These are phyloP conservation scores for Magallana ariakensis DNA, from an alignment of 1,140 invertebrate genomes.

Conservation along the genomic window DNA sequence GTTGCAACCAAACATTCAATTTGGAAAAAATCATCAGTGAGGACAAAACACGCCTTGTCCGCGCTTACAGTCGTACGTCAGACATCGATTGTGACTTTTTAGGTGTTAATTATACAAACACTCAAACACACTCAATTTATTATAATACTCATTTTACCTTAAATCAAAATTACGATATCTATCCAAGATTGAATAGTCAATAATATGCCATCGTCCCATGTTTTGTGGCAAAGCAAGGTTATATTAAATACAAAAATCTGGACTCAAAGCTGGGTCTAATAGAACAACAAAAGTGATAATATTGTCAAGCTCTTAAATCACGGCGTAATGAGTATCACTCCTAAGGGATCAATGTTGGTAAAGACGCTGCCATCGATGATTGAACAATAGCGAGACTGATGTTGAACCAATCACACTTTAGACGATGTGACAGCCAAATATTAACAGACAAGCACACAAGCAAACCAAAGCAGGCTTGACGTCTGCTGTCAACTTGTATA, in stretches of 20 bases:
- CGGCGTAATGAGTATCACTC: constrained; percentile 17
- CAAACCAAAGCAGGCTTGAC: not conserved
- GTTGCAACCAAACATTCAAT: constrained; percentile 3
- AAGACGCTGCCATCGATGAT: constrained; percentile 35
- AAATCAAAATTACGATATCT: constrained; percentile 37
- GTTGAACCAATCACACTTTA: constrained; percentile 23
- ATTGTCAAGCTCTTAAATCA: constrained; percentile 43
- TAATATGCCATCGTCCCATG: constrained; percentile 3
- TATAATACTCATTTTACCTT: constrained; percentile 29
- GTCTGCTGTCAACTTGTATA: constrained; percentile 34
- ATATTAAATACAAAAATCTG: not conserved
- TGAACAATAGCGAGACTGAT: constrained; percentile 23
- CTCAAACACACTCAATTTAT: constrained; percentile 19
- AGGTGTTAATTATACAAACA: constrained; percentile 31
- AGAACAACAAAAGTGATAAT: constrained; percentile 44
- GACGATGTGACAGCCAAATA: not conserved
- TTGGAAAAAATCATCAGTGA: not conserved
- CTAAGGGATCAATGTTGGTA: constrained; percentile 30
- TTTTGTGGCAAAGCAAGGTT: not conserved
- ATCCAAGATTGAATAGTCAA: constrained; percentile 27
- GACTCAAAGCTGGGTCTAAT: constrained; percentile 32
- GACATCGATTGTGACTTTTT: constrained; percentile 19
- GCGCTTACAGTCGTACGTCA: not conserved
- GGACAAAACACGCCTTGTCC: constrained; percentile 1
- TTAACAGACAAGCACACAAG: constrained; percentile 25